Percentiles rank a stretch among this genome's conserved stretches.
Conservation (phyloP, 2,888 invertebrate genomes). For the Azorinus chamasolen region DNA sequence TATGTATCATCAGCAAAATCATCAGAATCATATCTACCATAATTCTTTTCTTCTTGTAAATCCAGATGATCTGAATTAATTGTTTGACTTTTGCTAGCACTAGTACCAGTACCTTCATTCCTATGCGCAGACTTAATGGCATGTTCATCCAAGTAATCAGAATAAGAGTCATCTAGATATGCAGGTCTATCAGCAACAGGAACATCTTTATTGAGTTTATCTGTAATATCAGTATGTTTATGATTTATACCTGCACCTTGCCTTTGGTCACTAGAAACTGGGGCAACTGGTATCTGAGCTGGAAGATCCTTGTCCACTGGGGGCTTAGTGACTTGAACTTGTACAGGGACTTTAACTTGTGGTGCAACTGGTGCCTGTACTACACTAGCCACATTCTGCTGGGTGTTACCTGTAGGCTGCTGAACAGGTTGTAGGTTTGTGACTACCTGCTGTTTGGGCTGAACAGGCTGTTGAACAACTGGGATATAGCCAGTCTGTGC, state of each 20-base stretch:
- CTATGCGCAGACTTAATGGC: too few relatives aligned
- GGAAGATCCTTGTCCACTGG: background rate
- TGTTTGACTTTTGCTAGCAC: too few relatives aligned
- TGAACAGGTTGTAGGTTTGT: slow-evolving; percentile 21
- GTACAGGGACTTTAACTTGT: slow-evolving; percentile 5
- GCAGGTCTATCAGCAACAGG: too few relatives aligned
- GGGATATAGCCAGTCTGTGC: slow-evolving; percentile 29
- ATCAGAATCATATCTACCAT: background rate
- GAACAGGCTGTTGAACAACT: slow-evolving; percentile 29
- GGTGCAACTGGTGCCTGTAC: slow-evolving; percentile 10
- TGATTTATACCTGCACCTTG: too few relatives aligned
- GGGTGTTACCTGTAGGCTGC: slow-evolving; percentile 10
- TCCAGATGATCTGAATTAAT: too few relatives aligned
- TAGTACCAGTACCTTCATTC: too few relatives aligned
- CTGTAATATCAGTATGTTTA: too few relatives aligned
- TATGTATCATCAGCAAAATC: slow-evolving; percentile 1
- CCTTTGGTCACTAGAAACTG: too few relatives aligned
- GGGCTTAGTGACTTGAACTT: slow-evolving; percentile 4
- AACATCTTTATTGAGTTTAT: too few relatives aligned
- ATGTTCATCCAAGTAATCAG: too few relatives aligned
- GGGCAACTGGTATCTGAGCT: background rate
- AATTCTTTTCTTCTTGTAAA: too few relatives aligned
- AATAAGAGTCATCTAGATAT: too few relatives aligned
- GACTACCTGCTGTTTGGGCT: slow-evolving; percentile 24
- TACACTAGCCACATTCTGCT: slow-evolving; percentile 1